These are phyloP conservation scores for Campylomormyrus numenius DNA, from an alignment of 2,113 vertebrate genomes.

Conservation along the genomic window DNA sequence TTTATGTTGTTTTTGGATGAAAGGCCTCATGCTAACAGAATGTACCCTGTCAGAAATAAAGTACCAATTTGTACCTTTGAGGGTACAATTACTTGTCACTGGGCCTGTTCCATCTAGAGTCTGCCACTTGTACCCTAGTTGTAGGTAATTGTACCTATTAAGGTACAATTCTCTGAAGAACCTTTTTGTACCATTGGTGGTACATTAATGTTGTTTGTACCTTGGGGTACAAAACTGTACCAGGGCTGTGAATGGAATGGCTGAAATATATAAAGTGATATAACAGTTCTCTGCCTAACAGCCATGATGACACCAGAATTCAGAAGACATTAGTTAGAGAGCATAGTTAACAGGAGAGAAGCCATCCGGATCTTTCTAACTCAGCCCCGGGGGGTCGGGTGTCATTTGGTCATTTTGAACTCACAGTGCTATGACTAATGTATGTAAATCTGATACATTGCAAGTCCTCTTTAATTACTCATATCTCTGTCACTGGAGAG, in stretches of 20 bases:
- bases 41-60: background rate
- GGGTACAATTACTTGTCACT: background rate
- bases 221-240: background rate
- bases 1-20: background rate
- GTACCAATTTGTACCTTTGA: background rate
- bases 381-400: background rate
- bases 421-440: constrained; percentile 19
- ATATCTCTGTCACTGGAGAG: constrained; percentile 12
- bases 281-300: background rate
- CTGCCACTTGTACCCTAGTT: background rate
- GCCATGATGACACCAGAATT: background rate
- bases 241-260: background rate
- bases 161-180: background rate
- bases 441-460: constrained; percentile 21
- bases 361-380: constrained; percentile 3
- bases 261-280: background rate
- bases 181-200: background rate
- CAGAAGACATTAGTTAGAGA: constrained; percentile 5
- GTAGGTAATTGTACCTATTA: background rate
- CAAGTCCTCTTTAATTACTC: constrained; percentile 25
- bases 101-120: background rate
- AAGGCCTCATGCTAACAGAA: background rate
- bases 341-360: background rate
- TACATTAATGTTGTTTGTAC: background rate
- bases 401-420: constrained; percentile 20